Evolutionary conservation across 2,888 invertebrate species (phyloP).

Genomic region (Stegana nigrithorax): DNA sequence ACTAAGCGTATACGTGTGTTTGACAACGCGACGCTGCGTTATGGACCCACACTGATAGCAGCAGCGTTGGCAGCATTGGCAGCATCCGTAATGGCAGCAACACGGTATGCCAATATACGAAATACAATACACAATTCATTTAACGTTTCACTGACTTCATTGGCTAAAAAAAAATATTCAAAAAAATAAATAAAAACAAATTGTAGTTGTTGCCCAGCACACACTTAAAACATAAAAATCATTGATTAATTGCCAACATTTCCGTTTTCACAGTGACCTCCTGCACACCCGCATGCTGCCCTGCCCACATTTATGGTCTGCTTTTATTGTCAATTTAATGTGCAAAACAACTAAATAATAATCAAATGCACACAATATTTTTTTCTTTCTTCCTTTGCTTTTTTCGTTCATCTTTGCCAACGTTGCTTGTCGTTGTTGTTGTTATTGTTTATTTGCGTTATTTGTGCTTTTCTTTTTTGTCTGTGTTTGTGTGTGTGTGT

Average conservation of each 20-base stretch:
- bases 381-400: constrained; percentile 44
- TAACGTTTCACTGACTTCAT: too few relatives aligned
- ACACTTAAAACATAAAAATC: constrained; percentile 17
- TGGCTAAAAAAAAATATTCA: too few relatives aligned
- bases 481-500: too few relatives aligned
- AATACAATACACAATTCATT: too few relatives aligned
- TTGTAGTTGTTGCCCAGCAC: too few relatives aligned
- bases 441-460: not conserved
- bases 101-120: too few relatives aligned
- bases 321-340: constrained; percentile 20
- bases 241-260: constrained; percentile 16
- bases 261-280: not conserved
- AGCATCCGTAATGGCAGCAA: too few relatives aligned
- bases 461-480: not conserved
- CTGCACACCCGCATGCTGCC: not conserved
- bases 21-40: too few relatives aligned
- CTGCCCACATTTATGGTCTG: not conserved
- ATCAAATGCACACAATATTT: constrained; percentile 48
- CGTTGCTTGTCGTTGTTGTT: constrained; percentile 29
- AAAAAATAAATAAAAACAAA: too few relatives aligned
- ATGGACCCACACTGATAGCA: too few relatives aligned
- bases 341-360: constrained; percentile 41
- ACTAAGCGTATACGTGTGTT: too few relatives aligned
- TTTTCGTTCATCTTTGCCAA: constrained; percentile 8
- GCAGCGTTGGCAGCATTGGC: too few relatives aligned